Percentiles rank a stretch among this genome's conserved stretches.
phyloP scores from a whole-genome alignment of 2,888 invertebrate species.

The Apoda limacodes region DNA sequence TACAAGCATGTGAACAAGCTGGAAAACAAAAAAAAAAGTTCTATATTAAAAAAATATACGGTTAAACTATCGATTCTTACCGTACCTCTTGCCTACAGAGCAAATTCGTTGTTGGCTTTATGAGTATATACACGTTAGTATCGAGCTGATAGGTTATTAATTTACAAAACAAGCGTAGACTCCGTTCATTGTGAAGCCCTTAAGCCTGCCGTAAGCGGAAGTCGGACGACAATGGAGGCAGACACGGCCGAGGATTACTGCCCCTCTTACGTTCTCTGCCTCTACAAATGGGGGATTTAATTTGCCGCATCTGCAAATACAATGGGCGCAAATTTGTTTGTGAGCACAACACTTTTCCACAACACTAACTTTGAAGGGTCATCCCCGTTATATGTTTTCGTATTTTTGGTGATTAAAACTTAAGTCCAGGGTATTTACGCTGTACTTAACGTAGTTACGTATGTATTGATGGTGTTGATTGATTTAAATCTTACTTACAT shows the following conservation, averaged over 20 bases:
- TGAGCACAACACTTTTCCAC: conserved; percentile 30
- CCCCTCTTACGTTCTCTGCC: conserved; percentile 37
- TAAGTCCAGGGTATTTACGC: too few species aligned
- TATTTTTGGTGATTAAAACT: too few species aligned
- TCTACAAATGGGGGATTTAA: conserved; percentile 58
- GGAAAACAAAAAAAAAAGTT: too few species aligned
- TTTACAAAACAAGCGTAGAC: conserved; percentile 46
- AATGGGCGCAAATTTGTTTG: conserved; percentile 47
- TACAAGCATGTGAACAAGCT: too few species aligned
- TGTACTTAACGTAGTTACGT: too few species aligned
- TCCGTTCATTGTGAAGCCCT: conserved; percentile 33
- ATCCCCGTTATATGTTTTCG: conserved; percentile 20
- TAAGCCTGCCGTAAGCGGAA: conserved; percentile 45
- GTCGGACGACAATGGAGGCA: conserved; percentile 46
- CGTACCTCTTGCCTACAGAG: too few species aligned
- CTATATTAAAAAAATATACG: too few species aligned
- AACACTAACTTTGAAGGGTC: conserved; percentile 22
- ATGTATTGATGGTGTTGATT: too few species aligned
- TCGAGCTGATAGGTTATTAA: conserved; percentile 46
- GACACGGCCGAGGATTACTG: conserved; percentile 49
- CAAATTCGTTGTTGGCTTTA: too few species aligned
- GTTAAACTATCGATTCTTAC: too few species aligned
- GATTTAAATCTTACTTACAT: too few species aligned
- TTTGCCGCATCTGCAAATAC: conserved; percentile 56
- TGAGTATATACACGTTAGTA: too few species aligned